Base-by-base conservation (phyloP, 2,797 vertebrate genomes). In the Pangasius sanitwongsei region DNA sequence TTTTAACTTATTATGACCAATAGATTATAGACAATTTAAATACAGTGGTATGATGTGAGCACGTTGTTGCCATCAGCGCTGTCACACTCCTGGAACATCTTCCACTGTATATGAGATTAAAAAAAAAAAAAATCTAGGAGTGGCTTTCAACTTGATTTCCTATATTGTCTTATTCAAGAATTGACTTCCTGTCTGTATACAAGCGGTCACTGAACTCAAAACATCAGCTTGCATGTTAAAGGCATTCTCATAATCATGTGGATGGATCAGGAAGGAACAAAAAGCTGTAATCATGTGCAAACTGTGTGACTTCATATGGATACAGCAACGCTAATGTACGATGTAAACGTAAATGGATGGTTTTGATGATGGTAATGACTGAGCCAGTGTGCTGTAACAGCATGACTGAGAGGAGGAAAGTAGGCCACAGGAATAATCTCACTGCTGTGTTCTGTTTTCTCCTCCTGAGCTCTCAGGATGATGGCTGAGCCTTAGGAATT, bases 1-100 rank as follows among this genome's bases (percentile, higher is more conserved):
- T 18, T 83, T 65, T 44, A 13, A 44, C 16, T 83, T 44, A 16
- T 83, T 83, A 44, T 69, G 83, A 85, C 83, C 83, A 85, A 69
- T 67, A 69, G 9, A 50, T 20, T 15, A 65, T 83, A n/a, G 61
- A 48, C 59, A 83, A 83, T 65, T 65, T 89, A 61, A 86, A 89
- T 44, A 83, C 20, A 20, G 53, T 70, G 50, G 67, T 53, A 75
- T 83, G 48, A 86, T 75, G 90, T 93, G 88, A 93, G 87, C 86
- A 61, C 9, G 89, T 93, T 93, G 92, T 91, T 87, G 93, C 78
- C 88, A 31, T 13, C 70, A 74, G 20, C 28, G 67, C 72, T 84
- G n/a, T 86, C 50, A 34, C 80, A 81, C 92, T 91, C 4, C 77
- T 84, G 83, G 61, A 84, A 63, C 9, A 63, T n/a, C 23, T 69